Percentiles rank a stretch among this genome's conserved stretches.
Evolutionary conservation across 1,140 invertebrate genomes (phyloP).

Genomic region (Drosophila prosaltans): DNA sequence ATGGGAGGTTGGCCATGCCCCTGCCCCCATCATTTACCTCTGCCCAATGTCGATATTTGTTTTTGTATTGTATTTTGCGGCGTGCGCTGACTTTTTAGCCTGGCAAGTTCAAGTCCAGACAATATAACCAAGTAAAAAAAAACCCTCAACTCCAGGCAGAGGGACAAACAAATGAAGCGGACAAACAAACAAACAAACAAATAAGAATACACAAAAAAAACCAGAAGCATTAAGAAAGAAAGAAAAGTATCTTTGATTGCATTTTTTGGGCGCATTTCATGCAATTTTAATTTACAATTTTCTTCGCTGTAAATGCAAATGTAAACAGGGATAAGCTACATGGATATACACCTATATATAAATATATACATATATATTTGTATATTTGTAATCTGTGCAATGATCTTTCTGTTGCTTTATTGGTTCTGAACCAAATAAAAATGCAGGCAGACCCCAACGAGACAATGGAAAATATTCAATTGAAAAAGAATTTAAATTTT

Average conservation of each 20-base stretch:
- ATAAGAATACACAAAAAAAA: background rate
- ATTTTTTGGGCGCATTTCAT: conserved; percentile 19
- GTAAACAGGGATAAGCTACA: conserved; percentile 47
- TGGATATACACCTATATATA: conserved; percentile 7
- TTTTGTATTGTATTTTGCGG: background rate
- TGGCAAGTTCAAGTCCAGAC: conserved; percentile 15
- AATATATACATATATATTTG: background rate
- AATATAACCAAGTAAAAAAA: conserved; percentile 4
- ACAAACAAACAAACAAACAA: conserved; percentile 11
- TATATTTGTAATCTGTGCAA: conserved; percentile 51
- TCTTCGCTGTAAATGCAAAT: conserved; percentile 61
- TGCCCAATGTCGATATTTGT: conserved; percentile 11
- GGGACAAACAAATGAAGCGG: conserved; percentile 2
- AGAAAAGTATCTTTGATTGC: conserved; percentile 9
- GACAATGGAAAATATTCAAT: background rate
- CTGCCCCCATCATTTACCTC: background rate
- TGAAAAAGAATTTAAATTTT: background rate
- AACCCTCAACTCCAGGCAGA: background rate
- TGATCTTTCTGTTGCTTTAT: conserved; percentile 41
- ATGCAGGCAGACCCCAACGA: conserved; percentile 22
- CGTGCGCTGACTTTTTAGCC: background rate
- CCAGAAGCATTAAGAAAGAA: background rate
- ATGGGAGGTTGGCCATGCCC: background rate
- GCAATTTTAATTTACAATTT: conserved; percentile 58
- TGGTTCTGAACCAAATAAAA: conserved; percentile 63